Percentiles rank a stretch among this genome's conserved stretches.
Conservation (phyloP, 2,888 invertebrate genomes). For the Serrognathus titanus region DNA sequence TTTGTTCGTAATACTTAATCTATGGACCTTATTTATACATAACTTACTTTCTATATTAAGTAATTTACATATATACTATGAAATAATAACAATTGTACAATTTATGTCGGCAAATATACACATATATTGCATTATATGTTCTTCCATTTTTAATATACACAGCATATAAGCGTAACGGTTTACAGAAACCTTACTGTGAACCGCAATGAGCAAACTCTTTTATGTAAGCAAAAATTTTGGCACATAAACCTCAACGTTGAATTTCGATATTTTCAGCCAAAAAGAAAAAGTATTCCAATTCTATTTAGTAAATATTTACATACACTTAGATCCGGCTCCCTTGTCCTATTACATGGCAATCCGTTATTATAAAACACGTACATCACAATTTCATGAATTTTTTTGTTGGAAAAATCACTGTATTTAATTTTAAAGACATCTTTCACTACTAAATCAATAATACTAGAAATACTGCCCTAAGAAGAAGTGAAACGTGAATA, state of each 20-base stretch:
- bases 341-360: too few species aligned
- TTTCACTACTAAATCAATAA: too few species aligned
- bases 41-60: slow-evolving; percentile 27
- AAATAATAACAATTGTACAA: slow-evolving; percentile 52
- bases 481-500: neutral
- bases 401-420: too few species aligned
- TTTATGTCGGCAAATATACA: slow-evolving; percentile 48
- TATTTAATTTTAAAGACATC: too few species aligned
- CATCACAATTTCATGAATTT: too few species aligned
- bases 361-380: too few species aligned
- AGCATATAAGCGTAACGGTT: slow-evolving; percentile 50
- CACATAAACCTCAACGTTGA: slow-evolving; percentile 30
- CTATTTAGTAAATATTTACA: too few species aligned
- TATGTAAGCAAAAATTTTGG: slow-evolving; percentile 42
- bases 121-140: slow-evolving; percentile 47
- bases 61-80: slow-evolving; percentile 46
- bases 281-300: too few species aligned
- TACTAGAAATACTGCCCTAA: neutral
- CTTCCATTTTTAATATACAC: slow-evolving; percentile 45
- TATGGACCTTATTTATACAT: slow-evolving; percentile 34
- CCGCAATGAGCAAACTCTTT: slow-evolving; percentile 44
- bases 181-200: slow-evolving; percentile 29
- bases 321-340: too few species aligned
- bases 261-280: neutral
- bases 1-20: slow-evolving; percentile 26